Conservation (phyloP, 2,113 vertebrate species). For the Megaceryle torquata region DNA sequence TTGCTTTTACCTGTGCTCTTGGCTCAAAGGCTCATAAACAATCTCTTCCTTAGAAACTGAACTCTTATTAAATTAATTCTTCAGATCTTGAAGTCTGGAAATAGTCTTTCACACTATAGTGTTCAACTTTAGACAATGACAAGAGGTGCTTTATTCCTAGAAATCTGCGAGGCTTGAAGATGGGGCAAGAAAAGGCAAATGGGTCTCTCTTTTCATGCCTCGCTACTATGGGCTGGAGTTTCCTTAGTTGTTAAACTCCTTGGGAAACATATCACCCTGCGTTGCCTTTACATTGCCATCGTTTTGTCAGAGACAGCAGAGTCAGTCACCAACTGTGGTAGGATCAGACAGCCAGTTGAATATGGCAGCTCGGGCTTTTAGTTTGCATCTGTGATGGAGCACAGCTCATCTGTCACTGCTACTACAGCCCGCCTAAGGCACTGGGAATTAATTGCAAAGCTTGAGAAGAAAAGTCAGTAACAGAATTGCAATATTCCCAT, state of each 20-base stretch:
- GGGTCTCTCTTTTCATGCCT: accelerated
- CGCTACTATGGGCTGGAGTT: not conserved
- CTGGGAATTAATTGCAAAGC: not conserved
- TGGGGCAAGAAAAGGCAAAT: accelerated
- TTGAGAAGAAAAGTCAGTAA: conserved; percentile 10
- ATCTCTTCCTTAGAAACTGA: not conserved
- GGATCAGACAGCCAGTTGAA: not conserved
- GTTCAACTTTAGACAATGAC: not conserved
- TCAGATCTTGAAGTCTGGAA: not conserved
- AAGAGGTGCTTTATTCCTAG: not conserved
- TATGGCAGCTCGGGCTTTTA: not conserved
- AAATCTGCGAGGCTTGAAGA: not conserved
- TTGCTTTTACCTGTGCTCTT: too few relatives aligned
- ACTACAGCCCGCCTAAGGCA: not conserved
- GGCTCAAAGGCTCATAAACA: not conserved
- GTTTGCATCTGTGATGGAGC: not conserved
- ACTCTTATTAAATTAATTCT: not conserved
- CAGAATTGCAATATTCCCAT: not conserved
- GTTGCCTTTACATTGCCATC: not conserved
- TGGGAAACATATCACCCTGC: accelerated
- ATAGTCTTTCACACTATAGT: not conserved
- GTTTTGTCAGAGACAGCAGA: not conserved
- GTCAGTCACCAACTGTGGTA: not conserved
- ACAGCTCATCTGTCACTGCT: not conserved
- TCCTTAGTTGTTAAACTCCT: accelerated